Base-by-base conservation (phyloP, 2,113 vertebrate genomes). In the Phylloscopus trochilus region DNA sequence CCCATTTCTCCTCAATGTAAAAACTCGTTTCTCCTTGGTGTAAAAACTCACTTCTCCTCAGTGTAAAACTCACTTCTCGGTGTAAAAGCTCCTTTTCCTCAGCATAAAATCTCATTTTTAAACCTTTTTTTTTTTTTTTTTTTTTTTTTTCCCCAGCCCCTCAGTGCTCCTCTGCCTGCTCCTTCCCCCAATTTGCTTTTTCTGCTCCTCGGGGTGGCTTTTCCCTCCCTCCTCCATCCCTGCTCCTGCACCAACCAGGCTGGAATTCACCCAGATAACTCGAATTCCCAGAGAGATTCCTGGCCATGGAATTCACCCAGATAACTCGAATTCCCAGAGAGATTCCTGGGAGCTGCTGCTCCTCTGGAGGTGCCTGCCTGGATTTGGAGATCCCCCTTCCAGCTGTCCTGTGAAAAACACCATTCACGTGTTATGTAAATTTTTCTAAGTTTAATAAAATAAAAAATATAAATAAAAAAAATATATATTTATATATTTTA, bases 291-390 rank as follows among this genome's bases (percentile, higher is more conserved):
- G n/a, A n/a, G n/a, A 3, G 10, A 41, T 91, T 62, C 74, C 81
- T 55, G 37, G 67, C 22, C 8, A n/a, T 74, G 11, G 5, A 41
- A 37, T 88, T 78, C 73, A 49, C 64, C 35, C 87, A 13, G 83
- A 87, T 83, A 92, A 18, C 56, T 87, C 22, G 7, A 19, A 87
- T 95, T 95, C 93, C 59, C 63, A n/a, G n/a, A n/a, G n/a, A 3
- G 10, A 41, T 91, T 62, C 87, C 83, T 11, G 44, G 15, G 83
- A 4, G 49, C 52, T 28, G 78, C 69, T 58, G 67, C 13, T 67
- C 37, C 37, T 39, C 37, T 10, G 37, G 37, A 39, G 37, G 37
- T 39, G 37, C 37, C 37, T 77, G 84, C 64, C 91, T 86, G 59
- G 20, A 7, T 62, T 89, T 86, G 94, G 86, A 73, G 51, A 31